Evolutionary conservation across 1,140 invertebrate genomes (phyloP).

Genomic region (Oryzaephilus surinamensis): DNA sequence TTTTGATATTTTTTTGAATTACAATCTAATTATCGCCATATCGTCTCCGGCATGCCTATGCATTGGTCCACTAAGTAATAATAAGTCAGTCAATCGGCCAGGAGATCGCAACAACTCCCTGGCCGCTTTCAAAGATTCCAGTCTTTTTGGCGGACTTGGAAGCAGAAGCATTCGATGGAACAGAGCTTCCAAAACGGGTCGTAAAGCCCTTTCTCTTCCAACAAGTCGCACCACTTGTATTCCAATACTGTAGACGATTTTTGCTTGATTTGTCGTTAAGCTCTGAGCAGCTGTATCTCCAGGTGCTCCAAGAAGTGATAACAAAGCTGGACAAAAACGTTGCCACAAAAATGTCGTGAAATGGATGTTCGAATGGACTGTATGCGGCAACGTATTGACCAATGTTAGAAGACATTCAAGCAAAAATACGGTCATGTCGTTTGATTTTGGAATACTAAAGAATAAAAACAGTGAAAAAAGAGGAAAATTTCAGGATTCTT

Average conservation of each 20-base stretch:
- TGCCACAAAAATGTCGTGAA: slow-evolving; percentile 85
- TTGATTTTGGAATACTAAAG: slow-evolving; percentile 47
- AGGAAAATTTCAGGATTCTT: background rate
- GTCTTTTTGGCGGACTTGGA: slow-evolving; percentile 69
- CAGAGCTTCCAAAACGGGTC: slow-evolving; percentile 81
- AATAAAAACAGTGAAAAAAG: slow-evolving; percentile 2
- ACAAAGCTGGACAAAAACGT: slow-evolving; percentile 78
- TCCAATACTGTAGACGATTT: slow-evolving; percentile 81
- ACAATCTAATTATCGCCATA: slow-evolving; percentile 84
- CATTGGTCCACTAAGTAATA: slow-evolving; percentile 64
- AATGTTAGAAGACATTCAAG: slow-evolving; percentile 79
- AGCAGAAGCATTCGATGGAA: slow-evolving; percentile 87
- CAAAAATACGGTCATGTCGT: slow-evolving; percentile 60
- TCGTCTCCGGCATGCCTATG: slow-evolving; percentile 71
- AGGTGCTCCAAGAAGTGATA: slow-evolving; percentile 75
- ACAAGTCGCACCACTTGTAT: slow-evolving; percentile 78
- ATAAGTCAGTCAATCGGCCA: slow-evolving; percentile 58
- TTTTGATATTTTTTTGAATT: slow-evolving; percentile 35
- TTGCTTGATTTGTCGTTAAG: slow-evolving; percentile 67
- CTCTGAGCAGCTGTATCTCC: slow-evolving; percentile 54
- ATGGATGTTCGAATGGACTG: slow-evolving; percentile 68
- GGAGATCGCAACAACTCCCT: slow-evolving; percentile 64
- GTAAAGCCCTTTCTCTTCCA: slow-evolving; percentile 67
- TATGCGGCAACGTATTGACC: slow-evolving; percentile 68
- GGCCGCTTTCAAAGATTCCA: slow-evolving; percentile 73